Base-by-base conservation (phyloP, 2,113 vertebrate genomes). In the Athene cunicularia region DNA sequence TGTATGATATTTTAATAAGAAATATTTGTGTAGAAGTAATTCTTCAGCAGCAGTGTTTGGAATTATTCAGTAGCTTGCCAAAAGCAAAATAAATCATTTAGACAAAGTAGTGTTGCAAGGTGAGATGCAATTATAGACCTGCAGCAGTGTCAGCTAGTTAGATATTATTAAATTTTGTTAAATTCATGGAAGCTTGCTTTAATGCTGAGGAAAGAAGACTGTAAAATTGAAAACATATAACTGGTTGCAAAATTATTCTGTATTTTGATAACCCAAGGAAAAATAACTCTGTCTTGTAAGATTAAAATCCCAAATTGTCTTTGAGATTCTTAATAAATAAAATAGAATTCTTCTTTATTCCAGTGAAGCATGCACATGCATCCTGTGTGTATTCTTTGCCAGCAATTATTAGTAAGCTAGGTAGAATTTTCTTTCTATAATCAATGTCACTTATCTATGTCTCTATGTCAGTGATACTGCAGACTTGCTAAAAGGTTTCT, bases 71-170 rank as follows among this genome's bases (percentile, higher is more conserved):
- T 80, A 75, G 39, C 71, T 59, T 93, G 80, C 91, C 20, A 8
- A 96, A 92, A 95, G 90, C 60, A 86, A 95, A 96, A 91, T 50
- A 79, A 97, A 96, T 97, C 4, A 94, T 98, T 96, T 96, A 96
- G 66, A 92, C 81, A 98, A 94, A 79, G 56, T 58, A 90, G 85
- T 76, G 21, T 67, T 96, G 64, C 58, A 91, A 96, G 77, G 89
- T 97, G 93, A 95, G 64, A 84, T 1, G 14, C 70, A 95, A 77
- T 75, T 97, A 70, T 17, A 96, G 62, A 82, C 58, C 43, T 37
- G 67, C 55, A 79, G 41, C 22, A 33, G 24, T 90, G 75, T 87
- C 94, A 88, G 82, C 50, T 86, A 93, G 88, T 96, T 96, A 95
- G 89, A 71, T 52, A 75, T 67, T 88, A 88, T 84, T 96, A 94